Evolutionary conservation across 2,113 vertebrate species (phyloP), one percentile per base, ranked within the genome.

Genomic region (Pheucticus melanocephalus): DNA sequence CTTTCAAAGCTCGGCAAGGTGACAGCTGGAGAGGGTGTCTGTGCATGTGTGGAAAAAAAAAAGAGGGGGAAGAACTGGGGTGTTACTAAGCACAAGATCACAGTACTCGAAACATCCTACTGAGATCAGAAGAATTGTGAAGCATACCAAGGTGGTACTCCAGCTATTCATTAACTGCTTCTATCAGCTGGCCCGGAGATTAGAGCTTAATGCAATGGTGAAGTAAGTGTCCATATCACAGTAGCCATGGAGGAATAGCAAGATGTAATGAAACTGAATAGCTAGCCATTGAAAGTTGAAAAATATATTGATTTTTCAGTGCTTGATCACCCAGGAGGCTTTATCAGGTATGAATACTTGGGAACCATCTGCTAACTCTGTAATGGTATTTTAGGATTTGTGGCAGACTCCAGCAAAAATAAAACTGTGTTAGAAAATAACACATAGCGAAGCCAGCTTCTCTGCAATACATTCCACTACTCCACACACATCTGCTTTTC

Each of bases 321-420:
- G 94, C 94, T 96, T 96, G 97, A 95, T 93, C 96, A 97, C 97
- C 93, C 96, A 94, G 95, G 95, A 97, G 88, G 96, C 86, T 97
- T 95, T 95, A 95, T 96, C 94, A 96, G 94, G 96, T 97, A 94
- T 91, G 94, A 96, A 96, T 96, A 97, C 95, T 92, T 91, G 82
- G 88, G 90, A 85, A 81, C 60, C 35, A 87, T 95, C 81, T 87
- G 83, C 86, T 97, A 94, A 81, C 84, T 91, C 95, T 88, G 90
- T 95, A 97, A 98, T 95, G 95, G 94, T 96, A 95, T 97, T 97
- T 97, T 94, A 96, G 96, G 97, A 97, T 97, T 97, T 97, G 97
- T 93, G 96, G 93, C 96, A 96, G 94, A 91, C 92, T 95, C 88
- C 72, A 79, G 86, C 77, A 94, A 95, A 96, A 96, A 97, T 96